Evolutionary conservation across 2,113 vertebrate species (phyloP), one percentile per base, ranked within the genome.

Genomic region (Salvelinus sp.): DNA sequence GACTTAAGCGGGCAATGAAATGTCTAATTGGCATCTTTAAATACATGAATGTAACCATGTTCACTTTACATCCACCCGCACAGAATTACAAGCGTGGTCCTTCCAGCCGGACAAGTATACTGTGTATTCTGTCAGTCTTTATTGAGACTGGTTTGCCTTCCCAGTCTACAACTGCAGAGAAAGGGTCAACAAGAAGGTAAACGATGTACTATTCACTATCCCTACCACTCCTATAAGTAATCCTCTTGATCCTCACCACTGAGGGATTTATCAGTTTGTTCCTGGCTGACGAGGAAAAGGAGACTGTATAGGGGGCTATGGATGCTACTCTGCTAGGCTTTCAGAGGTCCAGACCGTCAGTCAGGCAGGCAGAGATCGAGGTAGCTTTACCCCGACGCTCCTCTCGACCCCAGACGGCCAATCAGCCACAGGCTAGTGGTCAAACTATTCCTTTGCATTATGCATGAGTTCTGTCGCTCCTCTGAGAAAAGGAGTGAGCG

Each of bases 391-490:
- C 54, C 65, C 47, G 16, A 23, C 72, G 13, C 62, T 12, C 62
- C 22, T n/a, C 71, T 58, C 38, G 70, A 89, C 86, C 85, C 82
- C 68, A 83, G 87, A 83, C 77, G 72, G 54, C 79, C 85, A 86
- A 86, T 90, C 88, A 85, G 89, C 83, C 86, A 85, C 87, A 85
- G 85, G 89, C 90, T 90, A 91, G 83, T 83, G 84, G 90, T 91
- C 90, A 92, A 90, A 88, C 85, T 90, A 79, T 82, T 69, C 16
- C 33, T 63, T 82, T 91, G 85, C 83, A 90, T 90, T 71, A 90
- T 91, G 79, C 82, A 92, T 92, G 87, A 89, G 68, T 75, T 79
- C 74, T 25, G 33, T 16, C 28, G 62, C 66, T 87, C 86, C 88
- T 85, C 44, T 38, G 72, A 78, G 38, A 44, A 9, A 44, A 44